Base-by-base conservation (phyloP, 2,113 vertebrate genomes). In the Bostrychus sinensis region DNA sequence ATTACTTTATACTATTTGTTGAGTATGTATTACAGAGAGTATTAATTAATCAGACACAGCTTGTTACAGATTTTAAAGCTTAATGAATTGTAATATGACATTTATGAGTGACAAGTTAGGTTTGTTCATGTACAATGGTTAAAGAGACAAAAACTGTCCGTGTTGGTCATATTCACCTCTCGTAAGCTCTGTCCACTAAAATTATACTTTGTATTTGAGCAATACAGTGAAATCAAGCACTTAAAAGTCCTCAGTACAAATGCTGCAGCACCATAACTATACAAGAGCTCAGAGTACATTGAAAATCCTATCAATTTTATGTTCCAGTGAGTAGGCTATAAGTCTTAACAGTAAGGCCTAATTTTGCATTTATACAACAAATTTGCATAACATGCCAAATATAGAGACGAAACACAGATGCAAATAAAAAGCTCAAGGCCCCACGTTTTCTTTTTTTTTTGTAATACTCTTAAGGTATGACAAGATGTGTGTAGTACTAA, bases 311-410 rank as follows among this genome's bases (percentile, higher is more conserved):
- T 6, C 25, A 28, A 23, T n/a, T n/a, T 28, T 26, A 9, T 51
- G 25, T 51, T 51, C 7, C 25, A 30, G 25, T 50, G 26, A 16
- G 13, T 30, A 51, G 14, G 5, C 5, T 32, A 32, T 32, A 32
- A 7, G 25, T 51, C 11, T 20, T 25, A 56, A 63, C 20, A 64
- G 14, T 54, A 16, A 75, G 30, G 26, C 30, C 20, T 42, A 62
- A 46, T 2, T 46, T 37, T 51, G 16, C 13, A 30, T 7, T 51
- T 28, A 30, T 28, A 51, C 48, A 51, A 8, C 7, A 51, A n/a
- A 30, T 48, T 48, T 30, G 48, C 8, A 51, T 4, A 51, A n/a
- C 86, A 78, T 87, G 83, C 87, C 86, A 45, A 82, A 68, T 26
- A 28, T 8, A 57, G 9, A 80, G 64, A n/a, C 50, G 5, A 75